Evolutionary conservation across 92 coral and sea anemone genomes (phyloP).

Genomic region (Umimayanthus kanabou): DNA sequence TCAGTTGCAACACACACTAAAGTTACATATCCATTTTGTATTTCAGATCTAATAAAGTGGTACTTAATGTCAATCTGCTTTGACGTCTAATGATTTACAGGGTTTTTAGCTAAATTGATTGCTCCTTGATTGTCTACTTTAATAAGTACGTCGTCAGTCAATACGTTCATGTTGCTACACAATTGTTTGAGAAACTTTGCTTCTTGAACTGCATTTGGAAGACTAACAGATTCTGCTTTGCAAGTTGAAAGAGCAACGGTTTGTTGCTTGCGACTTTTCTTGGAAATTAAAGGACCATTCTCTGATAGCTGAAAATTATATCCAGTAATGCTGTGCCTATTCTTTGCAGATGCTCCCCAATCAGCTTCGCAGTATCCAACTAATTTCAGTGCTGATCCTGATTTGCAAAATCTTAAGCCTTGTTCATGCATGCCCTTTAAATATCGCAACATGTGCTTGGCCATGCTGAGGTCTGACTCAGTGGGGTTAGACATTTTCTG

Average conservation of each 20-base stretch:
- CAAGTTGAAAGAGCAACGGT: neutral
- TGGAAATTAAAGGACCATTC: too few species aligned
- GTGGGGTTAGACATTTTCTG: slow-evolving; percentile 54
- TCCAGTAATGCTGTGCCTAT: slow-evolving; percentile 41
- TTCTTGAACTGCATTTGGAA: slow-evolving; percentile 3
- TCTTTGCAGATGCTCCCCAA: slow-evolving; percentile 53
- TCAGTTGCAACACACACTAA: slow-evolving; percentile 35
- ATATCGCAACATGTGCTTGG: slow-evolving; percentile 50
- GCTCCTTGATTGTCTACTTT: slow-evolving; percentile 19
- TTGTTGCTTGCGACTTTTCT: too few species aligned
- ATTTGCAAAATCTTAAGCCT: slow-evolving; percentile 47
- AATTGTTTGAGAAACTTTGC: slow-evolving; percentile 13
- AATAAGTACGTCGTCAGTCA: neutral
- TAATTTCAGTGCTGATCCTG: slow-evolving; percentile 35
- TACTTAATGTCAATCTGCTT: slow-evolving; percentile 37
- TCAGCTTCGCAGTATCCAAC: slow-evolving; percentile 54
- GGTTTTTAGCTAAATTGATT: slow-evolving; percentile 20
- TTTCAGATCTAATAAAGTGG: neutral
- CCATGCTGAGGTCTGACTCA: slow-evolving; percentile 36
- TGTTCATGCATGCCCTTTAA: slow-evolving; percentile 46
- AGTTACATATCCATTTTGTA: slow-evolving; percentile 7
- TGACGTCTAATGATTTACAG: neutral
- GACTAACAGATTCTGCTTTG: neutral
- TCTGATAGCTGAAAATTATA: too few species aligned
- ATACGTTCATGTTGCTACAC: neutral